phyloP scores from a whole-genome alignment of 2,113 vertebrate species.

The Lophochroa leadbeateri region DNA sequence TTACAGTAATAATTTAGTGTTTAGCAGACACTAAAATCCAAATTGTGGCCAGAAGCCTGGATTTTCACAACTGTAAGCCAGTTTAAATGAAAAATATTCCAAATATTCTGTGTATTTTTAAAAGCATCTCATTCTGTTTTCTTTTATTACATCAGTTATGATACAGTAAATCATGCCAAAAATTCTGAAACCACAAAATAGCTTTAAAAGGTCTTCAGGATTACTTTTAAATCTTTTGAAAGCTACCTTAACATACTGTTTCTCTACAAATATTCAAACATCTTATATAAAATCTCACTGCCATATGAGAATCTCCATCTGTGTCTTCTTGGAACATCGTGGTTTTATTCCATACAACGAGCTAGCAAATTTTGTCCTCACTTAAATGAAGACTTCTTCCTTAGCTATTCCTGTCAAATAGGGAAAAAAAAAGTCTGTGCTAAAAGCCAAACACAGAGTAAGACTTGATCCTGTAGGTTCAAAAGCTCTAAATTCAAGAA shows the following conservation, averaged over 20 bases:
- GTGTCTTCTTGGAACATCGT: not conserved
- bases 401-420: not conserved
- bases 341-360: not conserved
- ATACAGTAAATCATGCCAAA: not conserved
- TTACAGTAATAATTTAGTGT: not conserved
- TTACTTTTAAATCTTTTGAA: constrained; percentile 6
- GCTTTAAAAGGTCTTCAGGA: not conserved
- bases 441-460: not conserved
- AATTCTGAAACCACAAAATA: constrained; percentile 35
- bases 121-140: constrained; percentile 39
- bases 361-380: not conserved
- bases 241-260: not conserved
- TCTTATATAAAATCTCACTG: not conserved
- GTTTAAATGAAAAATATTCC: constrained; percentile 45
- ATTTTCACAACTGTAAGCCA: constrained; percentile 31
- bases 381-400: not conserved
- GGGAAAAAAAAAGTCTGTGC: not conserved
- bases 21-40: not conserved
- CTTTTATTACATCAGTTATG: constrained; percentile 29
- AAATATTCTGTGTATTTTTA: constrained; percentile 49
- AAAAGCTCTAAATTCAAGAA: not conserved
- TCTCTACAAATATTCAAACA: not conserved
- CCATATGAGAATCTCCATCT: not conserved
- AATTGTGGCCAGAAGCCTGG: not conserved
- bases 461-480: not conserved